Percentiles rank a stretch among this genome's conserved stretches.
Conservation (phyloP, 2,797 vertebrate species). For the Myotis daubentonii region DNA sequence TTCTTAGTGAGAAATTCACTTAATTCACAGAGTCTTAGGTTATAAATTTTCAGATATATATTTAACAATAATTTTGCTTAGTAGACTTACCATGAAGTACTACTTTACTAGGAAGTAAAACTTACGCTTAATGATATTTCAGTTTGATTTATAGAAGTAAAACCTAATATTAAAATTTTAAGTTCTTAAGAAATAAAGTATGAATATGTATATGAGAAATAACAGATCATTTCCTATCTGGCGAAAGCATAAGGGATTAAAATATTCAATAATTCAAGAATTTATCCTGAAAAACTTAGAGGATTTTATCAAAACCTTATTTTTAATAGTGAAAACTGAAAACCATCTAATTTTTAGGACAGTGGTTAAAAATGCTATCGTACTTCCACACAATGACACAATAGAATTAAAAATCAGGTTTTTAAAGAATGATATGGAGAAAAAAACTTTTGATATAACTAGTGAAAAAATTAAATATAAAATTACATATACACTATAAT, state of each 20-base stretch:
- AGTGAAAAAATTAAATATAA: conserved; percentile 47
- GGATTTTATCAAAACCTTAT: neutral
- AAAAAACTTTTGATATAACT: neutral
- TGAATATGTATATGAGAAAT: neutral
- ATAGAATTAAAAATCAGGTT: neutral
- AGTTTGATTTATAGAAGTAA: conserved; percentile 35
- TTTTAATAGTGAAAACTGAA: conserved; percentile 52
- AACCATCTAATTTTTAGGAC: neutral
- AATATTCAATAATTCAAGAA: conserved; percentile 27
- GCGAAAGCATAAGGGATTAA: conserved; percentile 16
- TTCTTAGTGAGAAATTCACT: conserved; percentile 25
- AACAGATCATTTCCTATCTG: conserved; percentile 15
- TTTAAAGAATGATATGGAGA: neutral
- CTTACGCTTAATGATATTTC: neutral
- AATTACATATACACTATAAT: neutral
- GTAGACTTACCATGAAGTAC: neutral
- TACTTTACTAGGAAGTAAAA: neutral
- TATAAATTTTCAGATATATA: conserved; percentile 8
- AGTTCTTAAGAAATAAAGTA: conserved; percentile 52
- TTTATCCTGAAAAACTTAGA: conserved; percentile 32
- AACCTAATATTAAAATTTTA: conserved; percentile 44
- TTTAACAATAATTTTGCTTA: conserved; percentile 52
- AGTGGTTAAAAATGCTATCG: conserved; percentile 15
- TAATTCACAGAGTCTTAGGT: neutral
- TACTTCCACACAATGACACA: neutral